Evolutionary conservation across 1,140 invertebrate species (phyloP), one percentile per base, ranked within the genome.

Genomic region (Tetramorium simillimum): DNA sequence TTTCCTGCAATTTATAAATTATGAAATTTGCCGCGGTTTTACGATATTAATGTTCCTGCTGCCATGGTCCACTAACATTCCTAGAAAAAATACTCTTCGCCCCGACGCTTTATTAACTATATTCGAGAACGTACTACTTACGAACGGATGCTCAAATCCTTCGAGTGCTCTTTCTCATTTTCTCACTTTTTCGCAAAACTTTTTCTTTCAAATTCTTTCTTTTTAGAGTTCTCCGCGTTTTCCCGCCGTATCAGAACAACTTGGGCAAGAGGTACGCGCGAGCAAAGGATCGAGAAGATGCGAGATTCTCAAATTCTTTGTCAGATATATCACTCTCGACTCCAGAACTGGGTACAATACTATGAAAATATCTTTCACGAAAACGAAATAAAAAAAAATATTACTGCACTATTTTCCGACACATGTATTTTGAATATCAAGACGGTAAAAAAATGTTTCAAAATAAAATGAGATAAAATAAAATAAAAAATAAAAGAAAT

Each of bases 51-150:
- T 80, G 81, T 78, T 86, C 88, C 73, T 86, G 86, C 86, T 91
- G 85, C 85, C 89, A 53, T 91, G 90, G 90, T 91, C 90, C 90
- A 90, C 89, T 91, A 91, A 89, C 89, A 81, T 90, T 89, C 78
- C 88, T 90, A 90, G 89, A 90, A 90, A 90, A 90, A 90, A 90
- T 90, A 90, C 67, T 89, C 88, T 90, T 75, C 75, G 62, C 53
- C 72, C 69, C 85, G 67, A 88, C 40, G 37, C 28, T 87, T 87
- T 87, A 87, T 87, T 58, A 73, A 65, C 69, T 87, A 82, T 73
- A 86, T 9, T 56, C 37, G 53, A 82, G 43, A 86, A 82, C 14
- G 58, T 86, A 84, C 78, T 87, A 87, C n/a, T 85, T 87, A 87
- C 49, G 43, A 86, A 82, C 46, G 65, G 46, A 86, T 86, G 60